phyloP scores from a whole-genome alignment of 2,113 vertebrate genomes.

The Emydocephalus ijimae region DNA sequence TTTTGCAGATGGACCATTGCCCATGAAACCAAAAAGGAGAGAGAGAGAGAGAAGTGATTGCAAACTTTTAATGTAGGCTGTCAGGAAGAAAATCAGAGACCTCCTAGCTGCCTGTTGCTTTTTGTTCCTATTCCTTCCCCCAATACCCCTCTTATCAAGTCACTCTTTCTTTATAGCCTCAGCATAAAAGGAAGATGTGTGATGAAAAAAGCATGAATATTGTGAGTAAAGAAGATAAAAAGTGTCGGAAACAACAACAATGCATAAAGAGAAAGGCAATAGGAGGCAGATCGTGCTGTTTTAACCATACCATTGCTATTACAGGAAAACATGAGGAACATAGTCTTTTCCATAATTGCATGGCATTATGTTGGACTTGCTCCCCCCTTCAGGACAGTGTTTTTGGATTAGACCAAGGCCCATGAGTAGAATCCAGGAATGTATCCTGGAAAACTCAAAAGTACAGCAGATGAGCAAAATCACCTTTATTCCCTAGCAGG shows the following conservation, averaged over 20 bases:
- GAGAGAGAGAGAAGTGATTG: neutral
- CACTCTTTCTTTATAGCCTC: neutral
- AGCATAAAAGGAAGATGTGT: neutral
- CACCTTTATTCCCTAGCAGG: neutral
- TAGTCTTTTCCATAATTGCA: neutral
- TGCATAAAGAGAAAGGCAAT: neutral
- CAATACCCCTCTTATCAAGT: neutral
- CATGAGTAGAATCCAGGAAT: neutral
- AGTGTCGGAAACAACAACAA: neutral
- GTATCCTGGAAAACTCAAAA: neutral
- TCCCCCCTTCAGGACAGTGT: neutral
- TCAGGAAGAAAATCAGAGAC: neutral
- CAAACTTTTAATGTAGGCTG: neutral
- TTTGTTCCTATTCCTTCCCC: neutral
- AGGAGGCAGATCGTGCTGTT: neutral
- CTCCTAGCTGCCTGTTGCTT: neutral
- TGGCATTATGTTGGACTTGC: neutral
- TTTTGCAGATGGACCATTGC: neutral
- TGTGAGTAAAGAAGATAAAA: neutral
- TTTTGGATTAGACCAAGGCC: neutral
- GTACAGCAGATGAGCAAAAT: neutral
- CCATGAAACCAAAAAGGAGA: neutral
- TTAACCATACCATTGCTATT: neutral
- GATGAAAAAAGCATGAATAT: neutral
- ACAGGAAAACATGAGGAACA: neutral